Evolutionary conservation across 2,113 vertebrate species (phyloP).

Genomic region (Gobius niger): DNA sequence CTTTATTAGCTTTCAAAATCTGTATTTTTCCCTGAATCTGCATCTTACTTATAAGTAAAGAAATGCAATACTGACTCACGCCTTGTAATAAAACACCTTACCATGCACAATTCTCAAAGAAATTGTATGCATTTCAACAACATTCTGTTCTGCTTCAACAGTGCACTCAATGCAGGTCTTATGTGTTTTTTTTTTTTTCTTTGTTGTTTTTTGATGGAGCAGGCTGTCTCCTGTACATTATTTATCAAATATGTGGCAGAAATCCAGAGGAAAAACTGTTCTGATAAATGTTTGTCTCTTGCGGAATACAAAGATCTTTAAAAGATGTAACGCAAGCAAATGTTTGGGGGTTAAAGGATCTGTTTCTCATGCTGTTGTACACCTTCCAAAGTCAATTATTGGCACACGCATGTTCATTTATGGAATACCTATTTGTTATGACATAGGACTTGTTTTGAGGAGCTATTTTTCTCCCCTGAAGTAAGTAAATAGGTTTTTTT

Average conservation of each 20-base stretch:
- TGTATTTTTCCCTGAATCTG: no score
- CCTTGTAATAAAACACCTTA: slow-evolving; percentile 28
- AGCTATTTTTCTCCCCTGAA: no score
- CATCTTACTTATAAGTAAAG: no score
- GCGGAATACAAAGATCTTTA: slow-evolving; percentile 32
- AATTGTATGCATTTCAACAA: slow-evolving; percentile 17
- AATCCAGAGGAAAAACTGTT: slow-evolving; percentile 59
- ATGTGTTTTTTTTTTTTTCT: slow-evolving; percentile 42
- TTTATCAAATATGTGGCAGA: slow-evolving; percentile 57
- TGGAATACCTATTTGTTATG: no score
- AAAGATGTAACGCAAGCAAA: not conserved
- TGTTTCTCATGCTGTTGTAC: no score
- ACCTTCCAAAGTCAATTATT: no score
- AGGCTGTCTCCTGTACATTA: slow-evolving; percentile 63
- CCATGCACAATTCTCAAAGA: slow-evolving; percentile 34
- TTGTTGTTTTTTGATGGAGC: slow-evolving; percentile 40
- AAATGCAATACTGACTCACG: not conserved
- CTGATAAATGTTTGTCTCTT: slow-evolving; percentile 57
- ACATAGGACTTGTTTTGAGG: no score
- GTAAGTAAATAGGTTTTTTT: no score
- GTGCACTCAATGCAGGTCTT: slow-evolving; percentile 37
- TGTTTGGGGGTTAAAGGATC: not conserved
- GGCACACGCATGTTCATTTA: no score
- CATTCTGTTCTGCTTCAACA: slow-evolving; percentile 37
- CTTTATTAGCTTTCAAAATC: no score